Base-by-base conservation (phyloP, 2,888 invertebrate genomes). In the Anagyrus pseudococci region DNA sequence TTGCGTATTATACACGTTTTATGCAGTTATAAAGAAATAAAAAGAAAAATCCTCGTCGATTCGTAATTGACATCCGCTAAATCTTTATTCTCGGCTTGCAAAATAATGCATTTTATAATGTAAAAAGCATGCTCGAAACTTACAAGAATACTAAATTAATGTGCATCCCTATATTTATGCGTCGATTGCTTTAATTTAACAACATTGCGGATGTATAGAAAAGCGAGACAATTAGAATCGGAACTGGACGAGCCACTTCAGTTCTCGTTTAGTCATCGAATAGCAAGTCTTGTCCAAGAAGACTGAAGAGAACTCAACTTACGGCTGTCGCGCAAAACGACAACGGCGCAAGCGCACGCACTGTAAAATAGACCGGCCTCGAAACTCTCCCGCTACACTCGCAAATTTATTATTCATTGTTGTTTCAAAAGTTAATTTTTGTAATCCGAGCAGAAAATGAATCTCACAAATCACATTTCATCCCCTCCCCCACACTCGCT, bases 381-480 rank as follows among this genome's bases (percentile, higher is more conserved):
- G n/a, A n/a, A n/a, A n/a, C n/a, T n/a, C 33, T 2, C 33, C 4
- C 33, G 15, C 8, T 13, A 8, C 8, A 37, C 33, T n/a, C n/a
- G 44, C 40, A 47, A 37, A 58, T 59, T 64, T 64, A 64, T 59
- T 52, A 64, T 64, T 59, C 59, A 59, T 64, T 64, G 59, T 64
- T 59, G 49, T 50, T 56, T 59, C 43, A 52, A 59, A 64, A 50
- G 47, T 60, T 55, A 64, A 56, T 59, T 60, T 60, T 64, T 56
- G 52, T 26, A 59, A 55, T 60, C 52, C 47, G 15, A 4, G 33
- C 15, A 64, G 56, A 60, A 64, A 64, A 56, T 53, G 59, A 53
- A 65, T 50, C 65, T 61, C 58, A 50, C 61, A 65, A 61, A 65
- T 65, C 61, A 60, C 54, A 65, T 61, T 58, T 54, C 53, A 29